Conservation (phyloP, 92 coral and sea anemone species). For the Palythoa grandis region DNA sequence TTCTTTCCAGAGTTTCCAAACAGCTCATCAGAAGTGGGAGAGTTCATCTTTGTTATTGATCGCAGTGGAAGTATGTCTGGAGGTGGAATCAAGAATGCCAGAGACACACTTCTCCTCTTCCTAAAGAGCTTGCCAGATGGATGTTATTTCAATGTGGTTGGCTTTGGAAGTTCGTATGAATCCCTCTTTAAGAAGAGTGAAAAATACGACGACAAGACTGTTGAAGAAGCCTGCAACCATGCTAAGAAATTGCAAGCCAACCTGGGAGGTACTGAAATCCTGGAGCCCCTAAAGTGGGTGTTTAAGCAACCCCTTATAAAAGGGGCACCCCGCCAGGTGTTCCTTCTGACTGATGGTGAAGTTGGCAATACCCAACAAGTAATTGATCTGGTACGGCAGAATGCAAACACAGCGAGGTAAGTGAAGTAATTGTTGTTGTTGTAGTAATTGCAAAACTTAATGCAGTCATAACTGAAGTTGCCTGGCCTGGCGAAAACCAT, state of each 20-base stretch:
- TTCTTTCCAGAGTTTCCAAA: constrained; percentile 80
- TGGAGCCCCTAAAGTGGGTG: constrained; percentile 73
- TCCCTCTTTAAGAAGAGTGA: constrained; percentile 71
- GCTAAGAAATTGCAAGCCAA: constrained; percentile 70
- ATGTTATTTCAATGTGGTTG: constrained; percentile 88
- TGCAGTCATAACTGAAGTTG: too few species aligned
- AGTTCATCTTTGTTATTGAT: constrained; percentile 78
- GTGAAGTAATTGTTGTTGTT: background rate
- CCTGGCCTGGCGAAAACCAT: too few species aligned
- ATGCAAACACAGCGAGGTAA: constrained; percentile 74
- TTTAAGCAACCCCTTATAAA: constrained; percentile 72
- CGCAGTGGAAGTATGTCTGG: constrained; percentile 88
- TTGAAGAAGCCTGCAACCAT: constrained; percentile 71
- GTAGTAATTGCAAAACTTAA: too few species aligned
- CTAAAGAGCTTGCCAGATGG: constrained; percentile 76
- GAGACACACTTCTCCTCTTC: constrained; percentile 73
- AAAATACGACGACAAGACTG: constrained; percentile 68
- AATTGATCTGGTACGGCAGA: constrained; percentile 64
- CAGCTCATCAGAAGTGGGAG: constrained; percentile 70
- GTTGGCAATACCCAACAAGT: constrained; percentile 84
- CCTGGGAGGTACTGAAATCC: constrained; percentile 89
- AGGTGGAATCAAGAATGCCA: constrained; percentile 59
- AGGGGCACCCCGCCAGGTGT: constrained; percentile 92
- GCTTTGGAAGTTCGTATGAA: constrained; percentile 85
- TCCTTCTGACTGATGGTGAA: constrained; percentile 87